phyloP scores from a whole-genome alignment of 2,797 vertebrate genomes.

The Hypotaenidia philippensis region DNA sequence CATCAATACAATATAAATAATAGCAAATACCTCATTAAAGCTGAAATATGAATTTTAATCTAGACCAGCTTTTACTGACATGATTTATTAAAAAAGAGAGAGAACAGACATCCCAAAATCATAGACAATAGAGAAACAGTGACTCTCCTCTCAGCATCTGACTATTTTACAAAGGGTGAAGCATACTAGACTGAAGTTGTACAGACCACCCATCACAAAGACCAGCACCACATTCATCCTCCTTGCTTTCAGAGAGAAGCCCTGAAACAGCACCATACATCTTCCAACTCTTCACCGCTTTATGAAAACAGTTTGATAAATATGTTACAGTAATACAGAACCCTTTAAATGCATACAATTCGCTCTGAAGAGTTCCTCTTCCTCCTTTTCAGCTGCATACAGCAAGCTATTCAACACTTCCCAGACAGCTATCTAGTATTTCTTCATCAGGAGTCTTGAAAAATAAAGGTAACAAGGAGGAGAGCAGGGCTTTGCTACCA shows the following conservation, averaged over 20 bases:
- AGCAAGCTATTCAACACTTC: not conserved
- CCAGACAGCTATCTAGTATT: not conserved
- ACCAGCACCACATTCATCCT: not conserved
- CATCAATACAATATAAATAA: not conserved
- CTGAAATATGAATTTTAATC: not conserved
- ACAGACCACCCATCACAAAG: not conserved
- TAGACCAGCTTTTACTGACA: not conserved
- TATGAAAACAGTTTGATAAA: not conserved
- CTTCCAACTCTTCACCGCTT: not conserved
- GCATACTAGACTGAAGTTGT: not conserved
- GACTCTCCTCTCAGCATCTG: not conserved
- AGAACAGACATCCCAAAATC: not conserved
- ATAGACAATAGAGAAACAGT: not conserved
- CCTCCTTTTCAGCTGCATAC: not conserved
- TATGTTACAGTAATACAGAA: not conserved
- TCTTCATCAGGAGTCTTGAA: not conserved
- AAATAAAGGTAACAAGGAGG: not conserved
- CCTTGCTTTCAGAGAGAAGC: not conserved
- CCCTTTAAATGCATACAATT: not conserved
- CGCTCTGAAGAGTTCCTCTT: not conserved
- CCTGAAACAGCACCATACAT: not conserved
- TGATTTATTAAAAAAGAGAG: not conserved
- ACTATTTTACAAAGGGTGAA: not conserved
- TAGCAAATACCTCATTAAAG: slow-evolving; percentile 3
- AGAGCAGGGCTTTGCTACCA: not conserved